Evolutionary conservation across 2,888 invertebrate species (phyloP), one percentile per base, ranked within the genome.

Genomic region (Taenaris catops): DNA sequence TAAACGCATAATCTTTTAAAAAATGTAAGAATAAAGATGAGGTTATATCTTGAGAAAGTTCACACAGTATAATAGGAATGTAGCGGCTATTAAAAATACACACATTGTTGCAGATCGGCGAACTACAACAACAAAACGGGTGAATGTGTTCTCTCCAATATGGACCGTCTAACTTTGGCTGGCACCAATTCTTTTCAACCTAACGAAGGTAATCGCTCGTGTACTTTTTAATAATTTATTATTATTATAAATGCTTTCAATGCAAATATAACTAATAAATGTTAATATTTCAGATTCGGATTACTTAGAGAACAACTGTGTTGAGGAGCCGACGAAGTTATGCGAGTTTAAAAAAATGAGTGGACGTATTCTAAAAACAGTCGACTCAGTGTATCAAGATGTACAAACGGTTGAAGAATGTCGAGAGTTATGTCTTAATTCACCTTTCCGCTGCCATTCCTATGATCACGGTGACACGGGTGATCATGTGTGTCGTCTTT

Each of bases 381-480:
- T 97, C 26, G 97, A 97, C 65, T 96, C 96, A 1, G 96, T 97
- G 10, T 96, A 95, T 67, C 95, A 96, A 84, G 95, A 96, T 60
- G 94, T 96, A 27, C 93, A 93, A 48, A 94, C 93, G 9, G 88
- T 94, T 40, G 96, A 96, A 62, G 96, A 95, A 83, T 96, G 96
- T 73, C 91, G 96, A 40, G 96, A 96, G 67, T 89, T 96, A 46
- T 96, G 96, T 72, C 88, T 96, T 37, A 95, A 94, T 73, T 95
- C 96, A 17, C 95, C 95, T 21, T 96, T 94, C 91, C 89, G 90
- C 65, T 97, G 97, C 73, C 96, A 96, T 74, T 96, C 96, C 4
- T 97, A 96, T 74, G 97, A 97, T 72, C 96, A 94, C 70, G 96
- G 96, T 29, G 97, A 96, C 67, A 96, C 96, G 49, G 96, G 96